Evolutionary conservation across 2,113 vertebrate genomes (phyloP).

Genomic region (zebrafish (Danio rerio)): GRCz12tu NC_133187.1:27141001-27141500

Average conservation of each 20-base stretch:
- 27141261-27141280: not conserved
- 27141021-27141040: not conserved
- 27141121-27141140: not conserved
- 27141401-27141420: not conserved
- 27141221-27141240: not conserved
- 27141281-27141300: not conserved
- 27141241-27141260: not conserved
- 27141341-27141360: not conserved
- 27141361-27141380: not conserved
- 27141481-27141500: not conserved
- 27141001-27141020: not conserved
- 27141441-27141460: not conserved
- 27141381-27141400: not conserved
- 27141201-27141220: not conserved
- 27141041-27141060: conserved; percentile 24
- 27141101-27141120: not conserved
- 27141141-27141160: not conserved
- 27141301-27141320: not conserved
- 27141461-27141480: not conserved
- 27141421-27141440: not conserved
- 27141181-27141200: not conserved
- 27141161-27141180: not conserved
- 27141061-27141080: conserved; percentile 3
- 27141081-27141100: not conserved
- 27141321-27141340: not conserved